Conservation (phyloP, 2,113 vertebrate genomes). For the Tragelaphus imberbis region DNA sequence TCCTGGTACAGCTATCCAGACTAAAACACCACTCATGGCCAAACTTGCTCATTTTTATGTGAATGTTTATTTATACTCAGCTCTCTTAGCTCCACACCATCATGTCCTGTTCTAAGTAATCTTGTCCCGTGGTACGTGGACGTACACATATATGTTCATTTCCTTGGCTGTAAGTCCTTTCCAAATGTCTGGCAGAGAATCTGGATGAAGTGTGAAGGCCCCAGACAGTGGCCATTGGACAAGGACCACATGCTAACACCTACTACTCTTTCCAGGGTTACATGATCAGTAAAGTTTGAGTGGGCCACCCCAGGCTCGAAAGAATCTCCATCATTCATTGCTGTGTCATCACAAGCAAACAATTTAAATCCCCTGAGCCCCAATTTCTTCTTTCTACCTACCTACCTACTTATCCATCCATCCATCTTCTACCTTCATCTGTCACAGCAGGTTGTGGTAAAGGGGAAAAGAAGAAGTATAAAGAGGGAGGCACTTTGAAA, state of each 20-base stretch:
- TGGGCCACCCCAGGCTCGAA: too few species aligned
- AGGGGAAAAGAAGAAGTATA: too few species aligned
- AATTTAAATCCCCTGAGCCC: too few species aligned
- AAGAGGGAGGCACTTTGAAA: too few species aligned
- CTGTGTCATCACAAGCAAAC: too few species aligned
- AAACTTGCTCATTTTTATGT: constrained; percentile 29
- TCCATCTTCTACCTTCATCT: too few species aligned
- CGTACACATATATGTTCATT: not conserved
- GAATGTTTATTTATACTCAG: constrained; percentile 28
- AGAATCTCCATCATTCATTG: too few species aligned
- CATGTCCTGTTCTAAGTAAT: not conserved
- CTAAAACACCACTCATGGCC: not conserved
- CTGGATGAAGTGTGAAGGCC: not conserved
- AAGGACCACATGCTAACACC: too few species aligned
- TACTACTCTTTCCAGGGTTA: too few species aligned
- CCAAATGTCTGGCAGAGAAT: not conserved
- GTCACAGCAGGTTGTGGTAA: too few species aligned
- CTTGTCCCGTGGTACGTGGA: not conserved
- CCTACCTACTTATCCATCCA: too few species aligned
- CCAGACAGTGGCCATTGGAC: not conserved
- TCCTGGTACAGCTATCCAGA: not conserved
- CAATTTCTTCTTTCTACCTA: not conserved
- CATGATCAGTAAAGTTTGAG: too few species aligned
- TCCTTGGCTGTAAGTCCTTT: not conserved
- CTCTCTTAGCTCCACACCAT: not conserved